Base-by-base conservation (phyloP, 2,113 vertebrate species). In the Stigmatopora nigra region DNA sequence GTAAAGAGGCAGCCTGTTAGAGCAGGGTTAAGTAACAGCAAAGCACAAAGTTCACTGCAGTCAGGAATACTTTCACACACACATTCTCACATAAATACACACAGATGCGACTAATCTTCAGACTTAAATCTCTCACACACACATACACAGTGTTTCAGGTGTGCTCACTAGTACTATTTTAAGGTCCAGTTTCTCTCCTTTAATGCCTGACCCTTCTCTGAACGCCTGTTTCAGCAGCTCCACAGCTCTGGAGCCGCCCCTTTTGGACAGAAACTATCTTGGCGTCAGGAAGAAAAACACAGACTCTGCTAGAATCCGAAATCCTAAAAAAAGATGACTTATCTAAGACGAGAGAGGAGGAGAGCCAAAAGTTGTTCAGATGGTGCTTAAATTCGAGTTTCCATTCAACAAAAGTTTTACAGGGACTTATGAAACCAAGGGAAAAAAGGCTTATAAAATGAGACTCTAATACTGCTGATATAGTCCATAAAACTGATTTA, bases 1-100 rank as follows among this genome's bases (percentile, higher is more conserved):
- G 80, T 67, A 77, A 75, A 67, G 38, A 70, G 65, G 56, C 72
- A 72, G 68, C 68, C 63, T 72, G 75, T 81, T 80, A 71, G 74
- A 74, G 64, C 47, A 68, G 68, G 69, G 77, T 88, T 88, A 88
- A 88, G 78, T 80, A 88, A 86, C 84, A 81, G 56, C 44, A 47
- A 52, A 77, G 77, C 68, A 71, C 81, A 82, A 82, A 61, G 86
- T 86, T 86, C 75, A 82, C n/a, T 56, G 73, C 61, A 68, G 72
- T 77, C 77, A 74, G 80, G 69, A 78, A 81, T 68, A 79, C 77
- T 60, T 53, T 35, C 60, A 65, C 13, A 56, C 65, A 48, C 61
- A 44, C 41, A 17, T 59, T 59, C 25, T 61, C 44, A 7, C 64
- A 49, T 62, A 56, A 46, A 62, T 56, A 72, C 60, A 68, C 56